Base-by-base conservation (phyloP, 2,888 invertebrate species). In the Argyra leucocephala region DNA sequence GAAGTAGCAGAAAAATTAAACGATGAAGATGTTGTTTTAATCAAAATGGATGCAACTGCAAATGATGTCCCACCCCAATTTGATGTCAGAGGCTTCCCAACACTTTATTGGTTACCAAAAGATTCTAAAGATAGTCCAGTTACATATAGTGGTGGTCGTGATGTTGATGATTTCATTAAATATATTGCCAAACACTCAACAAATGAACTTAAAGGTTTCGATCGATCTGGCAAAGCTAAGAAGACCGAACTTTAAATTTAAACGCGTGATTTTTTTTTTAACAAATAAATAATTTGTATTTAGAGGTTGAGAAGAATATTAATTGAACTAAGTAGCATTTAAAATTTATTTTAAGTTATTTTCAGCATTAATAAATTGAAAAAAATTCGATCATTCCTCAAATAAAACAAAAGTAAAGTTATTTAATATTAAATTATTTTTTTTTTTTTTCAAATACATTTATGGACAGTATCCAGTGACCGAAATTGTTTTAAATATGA, bases 41-140 rank as follows among this genome's bases (percentile, higher is more conserved):
- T 96, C 1, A 99, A 99, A 81, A 92, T 99, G 83, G 99, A 99
- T 80, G 98, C 98, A 18, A 97, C 98, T 15, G 93, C 94, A 70
- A 99, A 99, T 79, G 99, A 99, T 83, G 97, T 97, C 73, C 96
- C 97, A 70, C 83, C 88, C 70, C 78, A 79, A 71, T 99, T 86
- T 80, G 92, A 96, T 74, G 99, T 99, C 12, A 86, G 88, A 67
- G 99, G 99, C 12, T 99, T 98, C 88, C 99, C 99, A 66, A 99
- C 98, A 6, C 84, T 99, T 68, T 99, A 85, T 85, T 99, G 96
- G 95, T 86, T 89, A 69, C 91, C 96, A 15, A 95, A 93, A 79
- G 88, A 91, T 74, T 79, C 82, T 63, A 90, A 91, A 77, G 81
- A 85, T 74, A 86, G 83, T 69, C 95, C 96, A 26, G 84, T 89